These are phyloP conservation scores for Formica aserva DNA, from an alignment of 2,888 invertebrate species.

Conservation along the genomic window DNA sequence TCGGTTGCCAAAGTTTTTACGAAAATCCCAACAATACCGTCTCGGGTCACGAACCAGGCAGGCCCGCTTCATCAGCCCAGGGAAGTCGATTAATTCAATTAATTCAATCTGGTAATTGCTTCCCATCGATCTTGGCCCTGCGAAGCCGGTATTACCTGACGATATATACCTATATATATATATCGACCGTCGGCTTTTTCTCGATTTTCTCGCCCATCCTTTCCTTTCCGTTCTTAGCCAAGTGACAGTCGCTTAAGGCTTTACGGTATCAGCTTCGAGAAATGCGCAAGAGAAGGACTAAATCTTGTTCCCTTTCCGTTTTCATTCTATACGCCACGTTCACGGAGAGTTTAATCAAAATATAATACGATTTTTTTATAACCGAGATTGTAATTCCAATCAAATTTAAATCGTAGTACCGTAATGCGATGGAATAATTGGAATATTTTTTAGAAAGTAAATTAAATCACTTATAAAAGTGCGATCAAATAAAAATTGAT, in stretches of 20 bases:
- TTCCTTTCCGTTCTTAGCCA: constrained; percentile 40
- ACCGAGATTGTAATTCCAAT: constrained; percentile 25
- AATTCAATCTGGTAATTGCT: constrained; percentile 75
- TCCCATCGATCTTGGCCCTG: constrained; percentile 69
- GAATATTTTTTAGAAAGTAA: not conserved
- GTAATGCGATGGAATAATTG: not conserved
- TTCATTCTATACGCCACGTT: constrained; percentile 34
- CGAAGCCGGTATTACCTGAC: constrained; percentile 32
- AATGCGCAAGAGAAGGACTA: constrained; percentile 38
- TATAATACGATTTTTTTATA: constrained; percentile 24
- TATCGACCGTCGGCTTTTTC: constrained; percentile 53
- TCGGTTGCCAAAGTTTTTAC: constrained; percentile 58
- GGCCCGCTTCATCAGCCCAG: constrained; percentile 62
- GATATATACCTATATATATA: constrained; percentile 48
- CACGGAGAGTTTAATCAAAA: constrained; percentile 43
- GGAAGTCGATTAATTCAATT: constrained; percentile 75
- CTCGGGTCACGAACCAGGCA: constrained; percentile 54
- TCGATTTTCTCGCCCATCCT: constrained; percentile 56
- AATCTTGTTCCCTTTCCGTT: constrained; percentile 26
- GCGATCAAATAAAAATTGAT: not conserved
- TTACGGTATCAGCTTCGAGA: constrained; percentile 43
- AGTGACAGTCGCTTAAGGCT: constrained; percentile 56
- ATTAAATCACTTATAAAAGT: not conserved
- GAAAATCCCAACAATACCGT: constrained; percentile 68
- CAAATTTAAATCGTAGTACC: constrained; percentile 28